Evolutionary conservation across 2,113 vertebrate genomes (phyloP), one percentile per base, ranked within the genome.

Genomic region (Merops nubicus): DNA sequence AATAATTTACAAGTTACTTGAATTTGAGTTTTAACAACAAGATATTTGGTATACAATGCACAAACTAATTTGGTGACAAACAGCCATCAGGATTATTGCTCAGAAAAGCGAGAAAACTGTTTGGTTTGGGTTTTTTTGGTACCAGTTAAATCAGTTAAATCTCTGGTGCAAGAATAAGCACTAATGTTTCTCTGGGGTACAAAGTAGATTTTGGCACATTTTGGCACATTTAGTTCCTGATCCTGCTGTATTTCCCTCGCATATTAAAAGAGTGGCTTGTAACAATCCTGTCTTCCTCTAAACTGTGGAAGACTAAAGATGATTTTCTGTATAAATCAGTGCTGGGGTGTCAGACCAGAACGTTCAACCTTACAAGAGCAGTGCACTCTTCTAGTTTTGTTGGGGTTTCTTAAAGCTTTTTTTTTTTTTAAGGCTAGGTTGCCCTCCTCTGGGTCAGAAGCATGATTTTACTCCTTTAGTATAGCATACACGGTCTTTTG

Each of bases 391-490:
- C 23, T 60, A 29, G 5, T 20, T 45, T 69, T 48, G 11, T 21
- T 38, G 14, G 3, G 4, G 6, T 1, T 53, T 76, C 56, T 42
- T n/a, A 17, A 18, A 0, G 31, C 7, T 14, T 9, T 1, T 0
- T 43, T n/a, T 28, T 70, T 83, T 50, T 62, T 59, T 12, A 40
- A 48, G 8, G 53, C 26, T 91, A 76, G 22, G 47, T 84, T 88
- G 72, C 67, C 89, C 53, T 88, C 57, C 65, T 88, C 75, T 95
- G 85, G 78, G 67, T 60, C 53, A 89, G 54, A 77, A 86, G 59
- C 23, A 73, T 60, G 50, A 40, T 54, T 86, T 72, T 79, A 26
- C 17, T 75, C 9, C 40, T 54, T 67, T 19, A 18, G 14, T 42
- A 4, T 8, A 29, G 51, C 26, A 75, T 12, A 74, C 8, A 12